Conservation (phyloP, 2,888 invertebrate species). For the Chrysodeixis includens region DNA sequence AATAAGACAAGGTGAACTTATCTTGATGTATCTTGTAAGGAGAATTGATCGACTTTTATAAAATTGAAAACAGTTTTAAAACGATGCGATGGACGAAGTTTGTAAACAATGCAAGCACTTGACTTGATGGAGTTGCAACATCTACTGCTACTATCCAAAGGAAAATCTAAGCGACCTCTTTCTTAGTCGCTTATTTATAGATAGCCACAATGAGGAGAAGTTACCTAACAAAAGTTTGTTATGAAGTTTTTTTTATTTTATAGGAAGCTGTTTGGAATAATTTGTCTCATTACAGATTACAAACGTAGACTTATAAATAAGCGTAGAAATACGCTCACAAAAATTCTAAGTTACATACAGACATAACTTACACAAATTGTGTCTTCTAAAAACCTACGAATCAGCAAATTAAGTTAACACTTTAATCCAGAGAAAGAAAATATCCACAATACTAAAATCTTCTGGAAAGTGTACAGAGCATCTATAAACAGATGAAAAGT, state of each 20-base stretch:
- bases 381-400: too few relatives aligned
- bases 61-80: conserved; percentile 43
- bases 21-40: conserved; percentile 22
- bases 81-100: conserved; percentile 34
- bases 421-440: background rate
- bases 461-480: conserved; percentile 27
- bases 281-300: too few relatives aligned
- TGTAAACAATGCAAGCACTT: conserved; percentile 15
- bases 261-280: background rate
- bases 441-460: conserved; percentile 19
- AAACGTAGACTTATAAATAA: too few relatives aligned
- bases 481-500: conserved; percentile 41
- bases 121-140: conserved; percentile 6
- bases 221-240: background rate
- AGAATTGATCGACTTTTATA: conserved; percentile 37
- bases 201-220: background rate
- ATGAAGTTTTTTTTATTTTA: background rate
- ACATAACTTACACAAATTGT: too few relatives aligned
- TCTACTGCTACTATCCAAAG: background rate
- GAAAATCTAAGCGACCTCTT: background rate
- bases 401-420: too few relatives aligned
- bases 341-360: background rate
- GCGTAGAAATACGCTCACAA: background rate
- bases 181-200: background rate
- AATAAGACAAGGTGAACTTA: conserved; percentile 32